Conservation (phyloP, 2,113 vertebrate genomes). For the Antigone vipio region DNA sequence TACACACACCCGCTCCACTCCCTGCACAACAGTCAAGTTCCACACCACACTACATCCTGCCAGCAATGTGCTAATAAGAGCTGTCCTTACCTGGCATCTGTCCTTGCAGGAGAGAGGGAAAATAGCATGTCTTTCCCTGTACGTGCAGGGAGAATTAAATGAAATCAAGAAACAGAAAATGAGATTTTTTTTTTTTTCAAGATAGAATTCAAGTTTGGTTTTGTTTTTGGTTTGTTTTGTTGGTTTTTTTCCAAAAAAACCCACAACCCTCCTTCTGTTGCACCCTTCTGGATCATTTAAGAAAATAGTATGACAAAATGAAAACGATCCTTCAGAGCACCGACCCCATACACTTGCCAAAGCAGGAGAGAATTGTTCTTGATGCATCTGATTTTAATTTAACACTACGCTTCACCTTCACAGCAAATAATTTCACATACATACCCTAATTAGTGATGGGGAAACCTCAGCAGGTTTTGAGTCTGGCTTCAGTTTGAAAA, state of each 20-base stretch:
- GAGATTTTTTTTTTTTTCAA: neutral
- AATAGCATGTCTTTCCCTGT: neutral
- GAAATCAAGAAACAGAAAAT: neutral
- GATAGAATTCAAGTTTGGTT: neutral
- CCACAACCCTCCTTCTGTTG: neutral
- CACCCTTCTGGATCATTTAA: neutral
- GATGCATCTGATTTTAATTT: constrained; percentile 44
- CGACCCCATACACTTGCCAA: neutral
- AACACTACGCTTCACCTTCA: constrained; percentile 1
- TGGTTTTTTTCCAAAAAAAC: too few species aligned
- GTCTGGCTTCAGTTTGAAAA: constrained; percentile 3
- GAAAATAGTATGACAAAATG: neutral
- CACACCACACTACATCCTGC: neutral
- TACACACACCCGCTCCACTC: neutral
- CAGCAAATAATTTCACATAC: constrained; percentile 27
- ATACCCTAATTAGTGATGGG: constrained; percentile 8
- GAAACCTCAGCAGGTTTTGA: constrained; percentile 20
- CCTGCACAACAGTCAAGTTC: neutral
- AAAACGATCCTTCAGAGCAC: neutral
- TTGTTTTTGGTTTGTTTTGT: too few species aligned
- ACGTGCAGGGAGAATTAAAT: neutral
- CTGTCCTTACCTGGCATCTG: neutral
- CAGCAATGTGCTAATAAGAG: neutral
- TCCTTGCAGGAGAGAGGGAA: neutral
- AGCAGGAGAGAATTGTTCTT: neutral